Conservation (phyloP, 2,888 invertebrate species). For the Biston betularia region DNA sequence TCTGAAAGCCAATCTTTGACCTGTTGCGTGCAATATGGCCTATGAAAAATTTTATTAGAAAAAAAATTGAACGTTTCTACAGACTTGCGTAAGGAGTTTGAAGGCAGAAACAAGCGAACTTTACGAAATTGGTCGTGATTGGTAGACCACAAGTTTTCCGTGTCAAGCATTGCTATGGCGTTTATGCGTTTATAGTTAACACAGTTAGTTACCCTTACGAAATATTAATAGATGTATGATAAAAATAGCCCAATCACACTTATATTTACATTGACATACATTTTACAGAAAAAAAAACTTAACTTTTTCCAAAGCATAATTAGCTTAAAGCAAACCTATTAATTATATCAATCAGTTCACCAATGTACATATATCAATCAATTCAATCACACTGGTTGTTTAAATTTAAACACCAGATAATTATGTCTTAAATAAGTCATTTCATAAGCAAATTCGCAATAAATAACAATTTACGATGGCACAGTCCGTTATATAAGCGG, state of each 20-base stretch:
- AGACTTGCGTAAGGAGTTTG: conserved; percentile 67
- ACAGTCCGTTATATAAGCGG: conserved; percentile 33
- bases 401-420: conserved; percentile 21
- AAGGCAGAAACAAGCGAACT: conserved; percentile 65
- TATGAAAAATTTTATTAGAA: conserved; percentile 57
- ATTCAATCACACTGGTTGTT: conserved; percentile 22
- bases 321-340: conserved; percentile 3
- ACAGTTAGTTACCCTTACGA: conserved; percentile 5
- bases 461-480: conserved; percentile 33
- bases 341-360: conserved; percentile 8
- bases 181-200: conserved; percentile 13
- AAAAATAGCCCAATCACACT: neutral
- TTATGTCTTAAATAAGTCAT: conserved; percentile 27
- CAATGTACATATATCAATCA: conserved; percentile 10
- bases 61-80: conserved; percentile 55
- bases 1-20: conserved; percentile 46
- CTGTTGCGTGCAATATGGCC: conserved; percentile 52
- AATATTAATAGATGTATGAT: conserved; percentile 4
- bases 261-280: neutral
- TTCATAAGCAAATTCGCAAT: conserved; percentile 25
- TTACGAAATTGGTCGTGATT: conserved; percentile 81
- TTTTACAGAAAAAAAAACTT: too few species aligned
- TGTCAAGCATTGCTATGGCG: conserved; percentile 62
- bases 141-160: conserved; percentile 75
- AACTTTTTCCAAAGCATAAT: neutral